phyloP scores from a whole-genome alignment of 2,888 invertebrate genomes.

The Branchinecta sandiegonensis region DNA sequence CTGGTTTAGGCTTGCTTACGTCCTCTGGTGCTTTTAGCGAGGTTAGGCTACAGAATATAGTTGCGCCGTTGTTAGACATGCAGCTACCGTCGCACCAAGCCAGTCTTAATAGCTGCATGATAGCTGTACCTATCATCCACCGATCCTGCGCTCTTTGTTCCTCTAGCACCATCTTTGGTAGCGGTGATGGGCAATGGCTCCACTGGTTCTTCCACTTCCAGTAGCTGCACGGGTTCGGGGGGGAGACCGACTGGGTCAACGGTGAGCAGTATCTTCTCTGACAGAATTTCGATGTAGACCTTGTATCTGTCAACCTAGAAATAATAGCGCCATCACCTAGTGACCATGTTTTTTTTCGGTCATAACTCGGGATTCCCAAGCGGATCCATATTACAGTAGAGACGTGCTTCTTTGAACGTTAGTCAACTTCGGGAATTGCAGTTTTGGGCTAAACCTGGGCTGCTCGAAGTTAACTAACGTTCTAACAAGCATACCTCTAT shows the following conservation, averaged over 20 bases:
- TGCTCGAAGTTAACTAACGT: no score
- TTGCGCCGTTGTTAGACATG: background rate
- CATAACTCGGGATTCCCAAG: no score
- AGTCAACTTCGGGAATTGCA: no score
- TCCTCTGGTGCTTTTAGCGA: no score
- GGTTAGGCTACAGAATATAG: no score
- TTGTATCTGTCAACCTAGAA: constrained; percentile 1
- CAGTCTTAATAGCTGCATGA: constrained; percentile 14
- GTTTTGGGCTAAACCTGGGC: no score
- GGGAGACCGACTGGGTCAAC: background rate
- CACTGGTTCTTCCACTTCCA: background rate
- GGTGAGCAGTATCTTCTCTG: background rate
- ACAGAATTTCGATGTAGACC: background rate
- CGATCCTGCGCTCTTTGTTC: background rate
- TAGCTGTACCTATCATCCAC: constrained; percentile 7
- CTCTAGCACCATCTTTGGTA: no score
- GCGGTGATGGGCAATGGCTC: background rate
- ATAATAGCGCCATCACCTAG: background rate
- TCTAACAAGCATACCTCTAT: no score
- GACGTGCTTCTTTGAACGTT: no score
- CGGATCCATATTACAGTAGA: no score
- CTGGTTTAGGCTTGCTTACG: no score
- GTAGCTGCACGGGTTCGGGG: background rate
- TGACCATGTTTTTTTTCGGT: no score
- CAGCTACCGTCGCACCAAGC: constrained; percentile 8